Evolutionary conservation across 1,140 invertebrate species (phyloP).

Genomic region (Brachionus koreanus): DNA sequence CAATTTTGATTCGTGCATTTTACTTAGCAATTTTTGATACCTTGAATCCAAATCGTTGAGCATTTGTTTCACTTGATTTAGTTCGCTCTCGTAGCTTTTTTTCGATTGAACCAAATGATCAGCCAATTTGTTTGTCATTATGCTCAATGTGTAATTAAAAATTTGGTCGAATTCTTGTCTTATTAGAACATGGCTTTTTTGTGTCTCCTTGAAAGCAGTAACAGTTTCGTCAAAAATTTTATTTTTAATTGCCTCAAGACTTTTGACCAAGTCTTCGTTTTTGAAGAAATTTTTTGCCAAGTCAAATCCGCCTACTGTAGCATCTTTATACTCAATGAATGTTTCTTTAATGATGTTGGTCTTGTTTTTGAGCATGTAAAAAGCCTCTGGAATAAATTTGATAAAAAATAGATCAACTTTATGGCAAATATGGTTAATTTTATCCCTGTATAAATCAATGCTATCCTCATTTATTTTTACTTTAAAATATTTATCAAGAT

Average conservation of each 20-base stretch:
- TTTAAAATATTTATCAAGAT: neutral
- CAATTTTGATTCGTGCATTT: neutral
- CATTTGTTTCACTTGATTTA: conserved; percentile 12
- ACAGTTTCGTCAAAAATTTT: neutral
- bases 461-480: neutral
- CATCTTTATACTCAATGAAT: conserved; percentile 28
- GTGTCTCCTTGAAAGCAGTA: neutral
- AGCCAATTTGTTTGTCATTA: conserved; percentile 9
- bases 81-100: conserved; percentile 5
- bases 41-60: conserved; percentile 19
- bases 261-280: neutral
- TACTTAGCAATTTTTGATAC: neutral
- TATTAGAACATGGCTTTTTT: neutral
- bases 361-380: neutral
- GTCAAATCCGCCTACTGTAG: neutral
- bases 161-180: conserved; percentile 23
- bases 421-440: neutral
- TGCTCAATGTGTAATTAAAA: conserved; percentile 15
- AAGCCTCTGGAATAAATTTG: neutral
- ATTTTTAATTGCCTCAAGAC: neutral
- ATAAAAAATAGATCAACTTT: neutral
- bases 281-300: neutral
- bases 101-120: conserved; percentile 11
- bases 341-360: neutral
- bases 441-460: neutral